phyloP scores from a whole-genome alignment of 2,888 invertebrate genomes.

The Apocheima hispidaria region DNA sequence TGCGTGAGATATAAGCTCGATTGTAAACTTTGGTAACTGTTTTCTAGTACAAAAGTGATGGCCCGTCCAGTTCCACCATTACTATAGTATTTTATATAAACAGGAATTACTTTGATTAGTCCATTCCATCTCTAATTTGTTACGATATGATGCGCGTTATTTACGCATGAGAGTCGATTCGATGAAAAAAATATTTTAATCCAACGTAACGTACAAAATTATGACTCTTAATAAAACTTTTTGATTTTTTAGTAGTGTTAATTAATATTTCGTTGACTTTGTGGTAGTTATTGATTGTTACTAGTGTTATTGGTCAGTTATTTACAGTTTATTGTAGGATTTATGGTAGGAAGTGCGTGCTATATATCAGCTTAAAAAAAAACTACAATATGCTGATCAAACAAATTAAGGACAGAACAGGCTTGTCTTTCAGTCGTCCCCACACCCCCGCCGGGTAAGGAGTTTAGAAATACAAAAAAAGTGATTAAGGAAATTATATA shows the following conservation, averaged over 20 bases:
- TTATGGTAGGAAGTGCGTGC: constrained; percentile 20
- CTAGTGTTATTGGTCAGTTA: constrained; percentile 15
- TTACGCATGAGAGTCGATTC: constrained; percentile 43
- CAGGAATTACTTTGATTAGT: constrained; percentile 59
- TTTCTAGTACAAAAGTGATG: constrained; percentile 26
- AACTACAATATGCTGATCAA: no score
- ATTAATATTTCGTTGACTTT: constrained; percentile 42
- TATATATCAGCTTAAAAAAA: no score
- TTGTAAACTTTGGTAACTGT: constrained; percentile 7
- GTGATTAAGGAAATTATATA: no score
- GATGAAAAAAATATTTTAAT: constrained; percentile 36
- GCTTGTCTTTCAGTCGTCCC: no score
- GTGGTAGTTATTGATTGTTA: constrained; percentile 19
- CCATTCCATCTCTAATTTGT: constrained; percentile 56
- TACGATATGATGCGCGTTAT: constrained; percentile 45
- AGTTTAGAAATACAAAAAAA: no score
- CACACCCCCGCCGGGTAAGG: no score
- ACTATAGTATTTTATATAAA: constrained; percentile 49
- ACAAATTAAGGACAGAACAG: no score
- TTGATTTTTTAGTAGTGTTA: constrained; percentile 30
- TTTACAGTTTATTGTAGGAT: constrained; percentile 13
- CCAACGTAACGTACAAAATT: constrained; percentile 34
- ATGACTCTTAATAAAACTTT: constrained; percentile 40
- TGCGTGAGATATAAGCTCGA: neutral
- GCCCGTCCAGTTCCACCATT: constrained; percentile 28